Conservation (phyloP, 1,140 invertebrate species). For the Dendrolimus punctatus region DNA sequence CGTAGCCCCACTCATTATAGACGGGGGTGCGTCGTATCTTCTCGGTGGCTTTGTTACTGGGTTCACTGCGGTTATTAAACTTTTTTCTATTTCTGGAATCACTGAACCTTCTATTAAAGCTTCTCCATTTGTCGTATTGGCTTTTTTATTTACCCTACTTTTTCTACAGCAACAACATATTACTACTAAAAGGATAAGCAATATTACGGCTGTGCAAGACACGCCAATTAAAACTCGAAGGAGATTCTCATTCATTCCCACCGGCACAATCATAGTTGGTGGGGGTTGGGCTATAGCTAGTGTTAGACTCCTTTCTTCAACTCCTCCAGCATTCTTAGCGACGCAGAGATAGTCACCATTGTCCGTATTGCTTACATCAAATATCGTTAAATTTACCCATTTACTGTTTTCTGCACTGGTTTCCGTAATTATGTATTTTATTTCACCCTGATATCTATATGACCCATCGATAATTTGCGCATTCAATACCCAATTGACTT, state of each 20-base stretch:
- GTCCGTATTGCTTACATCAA: slow-evolving; percentile 80
- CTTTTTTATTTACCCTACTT: slow-evolving; percentile 66
- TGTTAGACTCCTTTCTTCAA: slow-evolving; percentile 81
- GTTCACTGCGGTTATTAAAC: slow-evolving; percentile 85
- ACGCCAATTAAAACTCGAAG: slow-evolving; percentile 70
- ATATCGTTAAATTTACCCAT: slow-evolving; percentile 87
- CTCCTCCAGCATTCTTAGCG: slow-evolving; percentile 88
- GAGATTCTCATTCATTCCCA: slow-evolving; percentile 62
- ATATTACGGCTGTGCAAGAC: slow-evolving; percentile 69
- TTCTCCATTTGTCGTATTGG: slow-evolving; percentile 74
- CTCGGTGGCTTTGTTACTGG: slow-evolving; percentile 85
- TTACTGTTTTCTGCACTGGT: slow-evolving; percentile 55
- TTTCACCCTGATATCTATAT: slow-evolving; percentile 71
- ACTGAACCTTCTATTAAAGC: slow-evolving; percentile 74
- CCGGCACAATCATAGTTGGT: slow-evolving; percentile 58
- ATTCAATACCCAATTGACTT: slow-evolving; percentile 83
- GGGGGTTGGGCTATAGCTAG: slow-evolving; percentile 72
- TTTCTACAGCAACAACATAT: slow-evolving; percentile 78
- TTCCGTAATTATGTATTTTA: slow-evolving; percentile 47
- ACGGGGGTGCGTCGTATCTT: slow-evolving; percentile 79
- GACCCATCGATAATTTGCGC: slow-evolving; percentile 73
- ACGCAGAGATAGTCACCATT: slow-evolving; percentile 91
- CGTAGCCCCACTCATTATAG: slow-evolving; percentile 78
- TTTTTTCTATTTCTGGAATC: slow-evolving; percentile 83
- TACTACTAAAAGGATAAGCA: slow-evolving; percentile 76